phyloP scores from a whole-genome alignment of 2,888 invertebrate genomes.

The Allygus modestus region DNA sequence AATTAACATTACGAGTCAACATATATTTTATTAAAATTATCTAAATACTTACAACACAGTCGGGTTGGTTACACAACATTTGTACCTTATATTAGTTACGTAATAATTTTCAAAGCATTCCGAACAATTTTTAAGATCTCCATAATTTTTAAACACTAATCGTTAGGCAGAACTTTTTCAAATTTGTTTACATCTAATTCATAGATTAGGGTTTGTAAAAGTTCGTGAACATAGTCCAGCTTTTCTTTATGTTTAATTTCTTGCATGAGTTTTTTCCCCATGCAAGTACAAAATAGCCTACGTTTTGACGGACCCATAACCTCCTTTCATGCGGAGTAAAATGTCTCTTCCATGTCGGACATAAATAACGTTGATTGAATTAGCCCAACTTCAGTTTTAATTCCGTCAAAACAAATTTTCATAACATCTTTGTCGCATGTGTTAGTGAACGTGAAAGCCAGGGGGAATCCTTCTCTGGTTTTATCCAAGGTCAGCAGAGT shows the following conservation, averaged over 20 bases:
- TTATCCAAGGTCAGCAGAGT: slow-evolving; percentile 69
- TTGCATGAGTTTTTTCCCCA: background rate
- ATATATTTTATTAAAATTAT: no score
- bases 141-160: background rate
- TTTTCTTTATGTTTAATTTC: slow-evolving; percentile 14
- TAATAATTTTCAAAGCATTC: slow-evolving; percentile 67
- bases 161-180: background rate
- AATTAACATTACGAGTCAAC: no score
- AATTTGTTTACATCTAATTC: background rate
- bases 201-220: slow-evolving; percentile 28
- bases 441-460: slow-evolving; percentile 67
- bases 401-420: slow-evolving; percentile 63
- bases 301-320: slow-evolving; percentile 66
- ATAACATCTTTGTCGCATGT: slow-evolving; percentile 63
- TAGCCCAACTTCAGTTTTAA: slow-evolving; percentile 64
- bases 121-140: slow-evolving; percentile 59
- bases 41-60: no score
- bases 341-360: slow-evolving; percentile 69
- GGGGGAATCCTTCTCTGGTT: slow-evolving; percentile 67
- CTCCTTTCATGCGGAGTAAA: slow-evolving; percentile 68
- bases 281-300: slow-evolving; percentile 69
- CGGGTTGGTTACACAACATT: slow-evolving; percentile 63
- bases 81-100: slow-evolving; percentile 29
- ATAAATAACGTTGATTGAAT: slow-evolving; percentile 68
- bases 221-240: background rate